A percentile compares a stretch with the other conserved stretches of the same genome.
Conservation (phyloP, 2,797 vertebrate genomes). For the Anguilla pacifica region DNA sequence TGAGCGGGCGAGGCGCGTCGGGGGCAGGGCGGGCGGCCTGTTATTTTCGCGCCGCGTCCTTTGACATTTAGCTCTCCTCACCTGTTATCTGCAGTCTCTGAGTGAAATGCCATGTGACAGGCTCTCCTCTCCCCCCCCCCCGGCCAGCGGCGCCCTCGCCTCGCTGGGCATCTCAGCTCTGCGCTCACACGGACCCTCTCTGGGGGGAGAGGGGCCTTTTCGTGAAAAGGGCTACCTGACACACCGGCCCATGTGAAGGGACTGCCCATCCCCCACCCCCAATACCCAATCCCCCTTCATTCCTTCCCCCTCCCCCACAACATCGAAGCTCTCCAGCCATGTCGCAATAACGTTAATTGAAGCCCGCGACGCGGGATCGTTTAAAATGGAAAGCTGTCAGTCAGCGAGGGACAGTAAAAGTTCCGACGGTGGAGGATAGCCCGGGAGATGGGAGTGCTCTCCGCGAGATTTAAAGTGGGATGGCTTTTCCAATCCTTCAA, state of each 20-base stretch:
- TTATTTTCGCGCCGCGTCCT: slow-evolving; percentile 65
- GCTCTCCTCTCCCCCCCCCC: not conserved
- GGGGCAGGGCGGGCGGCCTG: not conserved
- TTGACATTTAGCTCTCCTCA: slow-evolving; percentile 78
- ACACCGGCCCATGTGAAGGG: not conserved
- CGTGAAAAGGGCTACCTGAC: not conserved
- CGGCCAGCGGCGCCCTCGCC: not conserved
- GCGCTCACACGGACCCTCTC: not conserved
- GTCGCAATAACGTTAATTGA: slow-evolving; percentile 56
- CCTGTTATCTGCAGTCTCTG: slow-evolving; percentile 61
- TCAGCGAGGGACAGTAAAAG: slow-evolving; percentile 46
- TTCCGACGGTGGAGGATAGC: slow-evolving; percentile 45
- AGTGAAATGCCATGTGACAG: slow-evolving; percentile 66
- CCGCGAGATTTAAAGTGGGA: slow-evolving; percentile 53
- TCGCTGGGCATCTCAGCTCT: not conserved
- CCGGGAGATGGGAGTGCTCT: slow-evolving; percentile 60
- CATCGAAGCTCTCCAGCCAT: slow-evolving; percentile 35
- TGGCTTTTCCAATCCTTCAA: slow-evolving; percentile 58
- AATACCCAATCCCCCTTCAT: no score
- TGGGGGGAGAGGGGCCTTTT: slow-evolving; percentile 15
- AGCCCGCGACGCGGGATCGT: slow-evolving; percentile 58
- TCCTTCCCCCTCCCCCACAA: slow-evolving; percentile 4
- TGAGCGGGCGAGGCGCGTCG: not conserved
- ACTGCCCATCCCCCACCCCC: not conserved
- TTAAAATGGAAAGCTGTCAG: slow-evolving; percentile 65